Conservation (phyloP, 2,888 invertebrate species). For the Cryptus viduatorius region DNA sequence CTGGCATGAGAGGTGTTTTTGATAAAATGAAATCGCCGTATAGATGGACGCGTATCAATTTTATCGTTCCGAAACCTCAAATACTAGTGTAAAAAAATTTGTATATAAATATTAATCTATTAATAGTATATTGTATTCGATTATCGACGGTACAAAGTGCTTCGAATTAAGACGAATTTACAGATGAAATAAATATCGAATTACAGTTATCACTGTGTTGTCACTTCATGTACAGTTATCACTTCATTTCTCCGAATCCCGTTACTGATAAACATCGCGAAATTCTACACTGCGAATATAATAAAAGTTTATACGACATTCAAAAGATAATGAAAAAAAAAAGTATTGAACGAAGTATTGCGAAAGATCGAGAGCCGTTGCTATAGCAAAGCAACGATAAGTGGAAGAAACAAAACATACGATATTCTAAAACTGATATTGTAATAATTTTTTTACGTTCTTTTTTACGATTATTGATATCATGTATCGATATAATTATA, state of each 20-base stretch:
- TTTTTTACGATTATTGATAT: too few relatives aligned
- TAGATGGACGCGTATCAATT: slow-evolving; percentile 51
- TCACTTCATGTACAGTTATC: slow-evolving; percentile 1
- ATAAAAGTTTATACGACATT: background rate
- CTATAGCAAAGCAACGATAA: too few relatives aligned
- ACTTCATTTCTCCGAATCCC: background rate
- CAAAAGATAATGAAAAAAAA: too few relatives aligned
- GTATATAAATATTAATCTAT: background rate
- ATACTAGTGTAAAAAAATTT: background rate
- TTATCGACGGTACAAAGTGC: slow-evolving; percentile 23
- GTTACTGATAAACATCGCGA: background rate
- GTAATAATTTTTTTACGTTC: too few relatives aligned
- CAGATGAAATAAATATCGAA: background rate
- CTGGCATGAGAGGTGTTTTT: slow-evolving; percentile 67
- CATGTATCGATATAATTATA: too few relatives aligned
- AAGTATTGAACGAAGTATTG: too few relatives aligned
- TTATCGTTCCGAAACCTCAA: slow-evolving; percentile 52
- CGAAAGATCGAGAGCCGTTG: too few relatives aligned
- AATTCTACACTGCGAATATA: background rate
- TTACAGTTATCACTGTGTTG: background rate
- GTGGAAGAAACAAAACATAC: too few relatives aligned
- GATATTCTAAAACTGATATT: too few relatives aligned
- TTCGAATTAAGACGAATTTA: slow-evolving; percentile 14
- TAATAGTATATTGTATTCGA: slow-evolving; percentile 13
- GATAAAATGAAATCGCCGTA: slow-evolving; percentile 38